Evolutionary conservation across 2,113 vertebrate species (phyloP).

Genomic region (Pomatorhinus ruficollis): DNA sequence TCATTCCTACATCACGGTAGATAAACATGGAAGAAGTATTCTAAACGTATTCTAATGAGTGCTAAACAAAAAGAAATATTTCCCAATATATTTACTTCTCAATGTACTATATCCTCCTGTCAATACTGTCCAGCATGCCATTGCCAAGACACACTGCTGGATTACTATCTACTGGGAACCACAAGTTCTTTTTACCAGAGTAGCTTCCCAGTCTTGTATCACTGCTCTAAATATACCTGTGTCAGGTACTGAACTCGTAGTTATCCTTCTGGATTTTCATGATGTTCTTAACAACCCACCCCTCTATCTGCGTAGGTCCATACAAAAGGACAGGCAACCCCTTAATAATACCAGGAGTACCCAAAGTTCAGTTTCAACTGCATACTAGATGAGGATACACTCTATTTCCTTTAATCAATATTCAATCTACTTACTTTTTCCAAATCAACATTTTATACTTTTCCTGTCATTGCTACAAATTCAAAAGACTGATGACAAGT

Average conservation of each 20-base stretch:
- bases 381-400: neutral
- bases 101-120: neutral
- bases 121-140: neutral
- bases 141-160: neutral
- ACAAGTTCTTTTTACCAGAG: neutral
- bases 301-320: neutral
- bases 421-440: neutral
- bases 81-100: neutral
- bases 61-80: neutral
- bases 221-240: neutral
- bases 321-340: neutral
- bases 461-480: neutral
- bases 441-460: neutral
- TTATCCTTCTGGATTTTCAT: neutral
- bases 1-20: neutral
- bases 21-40: neutral
- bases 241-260: neutral
- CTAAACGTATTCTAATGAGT: neutral
- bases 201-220: neutral
- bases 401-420: neutral
- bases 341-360: neutral
- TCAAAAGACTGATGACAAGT: neutral
- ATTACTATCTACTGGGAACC: neutral
- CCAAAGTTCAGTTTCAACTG: neutral
- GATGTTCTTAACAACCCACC: rapidly evolving